Percentiles rank a stretch among this genome's conserved stretches.
Evolutionary conservation across 2,888 invertebrate genomes (phyloP).

Genomic region (Neoitamus cyanurus): DNA sequence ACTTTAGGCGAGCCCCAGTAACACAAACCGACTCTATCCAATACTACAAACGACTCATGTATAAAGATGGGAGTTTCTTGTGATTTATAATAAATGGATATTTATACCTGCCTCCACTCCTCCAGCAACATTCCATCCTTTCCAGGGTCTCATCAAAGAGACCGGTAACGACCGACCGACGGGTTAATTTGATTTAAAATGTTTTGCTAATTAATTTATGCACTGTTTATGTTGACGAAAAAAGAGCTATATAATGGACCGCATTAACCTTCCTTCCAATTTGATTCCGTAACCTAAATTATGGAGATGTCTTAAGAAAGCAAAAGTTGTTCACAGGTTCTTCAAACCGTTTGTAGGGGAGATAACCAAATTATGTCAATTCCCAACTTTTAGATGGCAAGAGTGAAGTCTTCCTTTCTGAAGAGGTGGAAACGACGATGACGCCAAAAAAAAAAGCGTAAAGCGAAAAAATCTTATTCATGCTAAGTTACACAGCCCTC

Average conservation of each 20-base stretch:
- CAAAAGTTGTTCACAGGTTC: background rate
- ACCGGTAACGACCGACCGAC: background rate
- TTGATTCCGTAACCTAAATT: background rate
- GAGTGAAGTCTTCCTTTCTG: background rate
- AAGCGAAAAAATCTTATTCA: background rate
- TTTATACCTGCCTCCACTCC: background rate
- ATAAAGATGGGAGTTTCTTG: background rate
- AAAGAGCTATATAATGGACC: background rate
- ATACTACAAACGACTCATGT: too few species aligned
- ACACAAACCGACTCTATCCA: too few species aligned
- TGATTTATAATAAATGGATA: background rate
- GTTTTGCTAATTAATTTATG: background rate
- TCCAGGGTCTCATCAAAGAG: background rate
- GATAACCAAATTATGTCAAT: constrained; percentile 1
- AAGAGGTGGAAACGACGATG: background rate
- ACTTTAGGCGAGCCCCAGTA: too few species aligned
- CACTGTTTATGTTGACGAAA: background rate
- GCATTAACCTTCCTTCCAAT: background rate
- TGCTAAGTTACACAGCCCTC: constrained; percentile 4
- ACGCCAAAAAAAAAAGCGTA: background rate
- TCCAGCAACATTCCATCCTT: background rate
- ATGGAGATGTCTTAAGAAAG: background rate
- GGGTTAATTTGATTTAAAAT: background rate
- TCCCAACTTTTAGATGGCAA: background rate
- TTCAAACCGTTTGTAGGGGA: background rate